Base-by-base conservation (phyloP, 1,140 invertebrate species). In the Drosophila repletoides region DNA sequence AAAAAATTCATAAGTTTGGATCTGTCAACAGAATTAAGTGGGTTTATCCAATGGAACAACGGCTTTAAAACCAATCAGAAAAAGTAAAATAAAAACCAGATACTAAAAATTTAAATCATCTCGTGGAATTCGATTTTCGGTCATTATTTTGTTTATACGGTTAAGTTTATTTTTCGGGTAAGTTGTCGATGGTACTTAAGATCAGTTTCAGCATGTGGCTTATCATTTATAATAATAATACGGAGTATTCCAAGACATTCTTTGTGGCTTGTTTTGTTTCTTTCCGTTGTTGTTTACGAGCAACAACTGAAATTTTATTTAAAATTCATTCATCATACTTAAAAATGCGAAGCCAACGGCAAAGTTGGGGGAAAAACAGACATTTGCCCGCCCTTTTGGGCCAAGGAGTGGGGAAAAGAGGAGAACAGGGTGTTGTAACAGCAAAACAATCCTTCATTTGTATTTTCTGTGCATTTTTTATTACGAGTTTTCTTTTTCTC, bases 311-410 rank as follows among this genome's bases (percentile, higher is more conserved):
- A 70, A 66, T 83, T 86, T 64, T 66, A 86, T 84, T 84, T 77
- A 84, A 83, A 83, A 83, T 83, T 79, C 79, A 83, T 83, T 83
- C 74, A 79, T 83, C 79, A 83, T 83, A 79, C 79, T 74, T 76
- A 81, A 81, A 41, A 48, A 59, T 34, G 17, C 17, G 43, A 49
- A 56, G 51, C 43, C 5, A 34, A 29, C 5, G 21, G 29, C 12
- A 28, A 6, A 29, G 3, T 14, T n/a, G 15, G 43, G 29, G 3
- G 55, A 43, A 51, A 52, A 22, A 41, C 26, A 41, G 46, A 22
- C 56, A 31, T 24, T 6, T 7, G 36, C 14, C 15, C 4, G 36
- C 14, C 15, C n/a, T 15, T 14, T n/a, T 1, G 46, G 22, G 10
- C 5, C 2, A 34, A 12, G 2, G 45, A 40, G 21, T 15, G 34